A percentile compares a stretch with the other conserved stretches of the same genome.
Conservation (phyloP, 2,888 invertebrate genomes). For the Sialis fuliginosa region DNA sequence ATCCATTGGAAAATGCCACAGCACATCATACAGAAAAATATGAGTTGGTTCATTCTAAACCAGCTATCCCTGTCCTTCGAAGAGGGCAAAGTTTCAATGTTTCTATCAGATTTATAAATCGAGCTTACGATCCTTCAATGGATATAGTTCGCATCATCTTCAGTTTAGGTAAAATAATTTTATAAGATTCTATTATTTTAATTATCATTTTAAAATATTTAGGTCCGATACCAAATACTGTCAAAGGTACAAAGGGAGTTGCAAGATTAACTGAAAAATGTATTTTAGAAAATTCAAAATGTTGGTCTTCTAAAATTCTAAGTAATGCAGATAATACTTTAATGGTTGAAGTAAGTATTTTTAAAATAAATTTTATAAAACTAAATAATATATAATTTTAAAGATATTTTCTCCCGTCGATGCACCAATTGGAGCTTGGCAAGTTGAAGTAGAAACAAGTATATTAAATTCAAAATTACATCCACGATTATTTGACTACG, state of each 20-base stretch:
- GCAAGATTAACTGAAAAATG: conserved; percentile 14
- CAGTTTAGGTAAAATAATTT: conserved; percentile 34
- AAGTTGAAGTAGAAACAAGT: conserved; percentile 41
- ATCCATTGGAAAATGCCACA: conserved; percentile 48
- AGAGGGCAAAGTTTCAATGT: conserved; percentile 56
- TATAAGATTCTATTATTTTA: no score
- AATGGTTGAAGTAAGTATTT: conserved; percentile 21
- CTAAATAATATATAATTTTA: conserved; percentile 5
- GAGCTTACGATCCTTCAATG: conserved; percentile 36
- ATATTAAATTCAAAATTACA: conserved; percentile 23
- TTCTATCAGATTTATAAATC: conserved; percentile 39
- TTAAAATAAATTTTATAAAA: background rate
- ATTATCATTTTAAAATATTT: background rate
- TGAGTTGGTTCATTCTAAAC: conserved; percentile 46
- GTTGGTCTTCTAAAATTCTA: conserved; percentile 21
- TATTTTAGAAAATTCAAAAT: conserved; percentile 7
- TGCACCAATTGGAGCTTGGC: conserved; percentile 50
- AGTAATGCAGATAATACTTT: conserved; percentile 19
- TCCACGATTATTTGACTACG: conserved; percentile 34
- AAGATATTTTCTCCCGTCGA: conserved; percentile 47
- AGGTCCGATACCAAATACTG: conserved; percentile 30
- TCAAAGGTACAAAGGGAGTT: conserved; percentile 35
- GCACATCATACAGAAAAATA: conserved; percentile 50
- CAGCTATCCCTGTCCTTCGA: conserved; percentile 45
- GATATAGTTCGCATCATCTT: conserved; percentile 52